phyloP scores from a whole-genome alignment of 2,888 invertebrate genomes.

The Malthinus flaveolus region DNA sequence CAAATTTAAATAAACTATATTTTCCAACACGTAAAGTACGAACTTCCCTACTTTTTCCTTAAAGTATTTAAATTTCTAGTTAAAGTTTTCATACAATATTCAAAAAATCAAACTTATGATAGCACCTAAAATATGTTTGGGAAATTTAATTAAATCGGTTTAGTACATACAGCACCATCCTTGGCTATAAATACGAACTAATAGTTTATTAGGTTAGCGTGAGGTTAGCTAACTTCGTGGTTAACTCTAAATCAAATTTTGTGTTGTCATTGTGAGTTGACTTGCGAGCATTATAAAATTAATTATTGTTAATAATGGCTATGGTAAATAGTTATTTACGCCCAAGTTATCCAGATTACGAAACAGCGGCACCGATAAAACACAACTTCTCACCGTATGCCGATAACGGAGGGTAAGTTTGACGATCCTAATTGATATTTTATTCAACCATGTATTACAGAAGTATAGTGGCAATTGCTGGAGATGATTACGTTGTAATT shows the following conservation, averaged over 20 bases:
- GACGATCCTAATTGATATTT: constrained; percentile 9
- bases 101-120: no score
- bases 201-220: no score
- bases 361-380: constrained; percentile 48
- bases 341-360: constrained; percentile 47
- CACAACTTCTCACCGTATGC: constrained; percentile 69
- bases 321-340: constrained; percentile 11
- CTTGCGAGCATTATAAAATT: neutral
- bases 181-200: no score
- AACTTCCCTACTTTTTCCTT: no score
- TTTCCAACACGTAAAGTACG: no score
- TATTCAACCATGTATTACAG: constrained; percentile 58
- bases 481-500: constrained; percentile 92
- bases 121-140: no score
- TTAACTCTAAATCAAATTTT: neutral
- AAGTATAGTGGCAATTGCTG: constrained; percentile 93
- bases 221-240: no score
- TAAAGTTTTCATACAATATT: no score
- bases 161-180: no score
- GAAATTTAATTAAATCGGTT: no score
- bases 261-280: neutral
- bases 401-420: constrained; percentile 74
- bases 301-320: neutral
- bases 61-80: no score
- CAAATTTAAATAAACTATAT: no score